Percentiles rank a stretch among this genome's conserved stretches.
These are phyloP conservation scores for Scomberomorus guttatus DNA, from an alignment of 2,797 vertebrate species.

Conservation along the genomic window DNA sequence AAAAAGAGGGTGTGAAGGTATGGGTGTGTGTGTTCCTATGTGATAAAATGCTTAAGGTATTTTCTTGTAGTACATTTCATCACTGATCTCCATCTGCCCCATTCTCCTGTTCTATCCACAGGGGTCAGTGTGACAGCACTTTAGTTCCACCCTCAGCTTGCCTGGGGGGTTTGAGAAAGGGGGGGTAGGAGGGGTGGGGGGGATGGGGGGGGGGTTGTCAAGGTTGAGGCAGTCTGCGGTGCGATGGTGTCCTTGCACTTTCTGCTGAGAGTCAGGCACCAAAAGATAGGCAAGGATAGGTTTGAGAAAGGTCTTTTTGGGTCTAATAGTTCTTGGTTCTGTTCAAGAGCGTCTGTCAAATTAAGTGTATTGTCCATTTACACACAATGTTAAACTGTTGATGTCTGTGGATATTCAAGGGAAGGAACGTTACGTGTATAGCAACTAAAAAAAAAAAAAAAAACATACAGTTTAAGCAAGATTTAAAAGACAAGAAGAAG, in stretches of 20 bases:
- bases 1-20: conserved; percentile 34
- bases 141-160: conserved; percentile 58
- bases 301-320: conserved; percentile 64
- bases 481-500: background rate
- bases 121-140: conserved; percentile 75
- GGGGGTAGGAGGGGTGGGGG: conserved; percentile 23
- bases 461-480: background rate
- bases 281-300: conserved; percentile 46
- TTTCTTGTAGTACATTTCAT: conserved; percentile 60
- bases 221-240: conserved; percentile 73
- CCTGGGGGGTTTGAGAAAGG: conserved; percentile 1
- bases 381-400: conserved; percentile 41
- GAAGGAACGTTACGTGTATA: background rate
- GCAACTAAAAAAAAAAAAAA: background rate
- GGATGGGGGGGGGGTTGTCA: conserved; percentile 43
- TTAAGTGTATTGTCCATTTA: conserved; percentile 40
- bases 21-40: conserved; percentile 23
- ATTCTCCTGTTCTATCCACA: conserved; percentile 70
- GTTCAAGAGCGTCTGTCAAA: conserved; percentile 22
- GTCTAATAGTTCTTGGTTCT: conserved; percentile 39
- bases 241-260: conserved; percentile 70
- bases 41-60: conserved; percentile 36
- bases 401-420: background rate
- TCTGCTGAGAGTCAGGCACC: conserved; percentile 53
- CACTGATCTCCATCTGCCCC: conserved; percentile 64